Conservation (phyloP, 2,888 invertebrate genomes). For the Galerucella calmariensis region DNA sequence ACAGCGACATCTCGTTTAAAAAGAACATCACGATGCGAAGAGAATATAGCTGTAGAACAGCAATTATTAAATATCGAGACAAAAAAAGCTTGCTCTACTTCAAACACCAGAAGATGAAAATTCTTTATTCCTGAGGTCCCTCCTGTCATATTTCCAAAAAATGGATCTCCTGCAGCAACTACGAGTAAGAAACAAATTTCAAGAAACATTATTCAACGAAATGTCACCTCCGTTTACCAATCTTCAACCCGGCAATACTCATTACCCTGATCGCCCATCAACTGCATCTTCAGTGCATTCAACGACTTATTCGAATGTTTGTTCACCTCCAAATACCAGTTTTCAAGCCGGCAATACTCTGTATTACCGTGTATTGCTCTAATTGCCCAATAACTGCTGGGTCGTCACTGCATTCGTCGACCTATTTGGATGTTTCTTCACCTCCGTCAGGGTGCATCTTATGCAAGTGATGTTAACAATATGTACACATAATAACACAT, state of each 20-base stretch:
- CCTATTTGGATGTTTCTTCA: not conserved
- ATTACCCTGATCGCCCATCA: not conserved
- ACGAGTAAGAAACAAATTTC: conserved; percentile 21
- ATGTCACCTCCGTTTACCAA: conserved; percentile 13
- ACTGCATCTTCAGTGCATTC: not conserved
- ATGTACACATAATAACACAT: not conserved
- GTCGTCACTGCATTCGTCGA: too few species aligned
- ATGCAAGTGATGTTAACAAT: not conserved
- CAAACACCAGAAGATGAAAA: conserved; percentile 19
- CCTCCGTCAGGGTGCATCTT: not conserved
- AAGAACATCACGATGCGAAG: not conserved
- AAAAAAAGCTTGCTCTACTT: conserved; percentile 16
- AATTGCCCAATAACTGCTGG: too few species aligned
- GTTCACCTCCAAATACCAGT: not conserved
- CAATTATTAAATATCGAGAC: conserved; percentile 16
- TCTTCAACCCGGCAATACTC: not conserved
- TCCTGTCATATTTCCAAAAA: conserved; percentile 21
- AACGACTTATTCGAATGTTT: not conserved
- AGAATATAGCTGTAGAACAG: not conserved
- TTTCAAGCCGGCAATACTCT: too few species aligned
- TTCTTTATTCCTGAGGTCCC: conserved; percentile 7
- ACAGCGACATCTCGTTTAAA: conserved; percentile 1
- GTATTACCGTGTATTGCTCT: too few species aligned
- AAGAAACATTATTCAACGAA: conserved; percentile 19
- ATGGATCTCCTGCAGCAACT: conserved; percentile 19